Evolutionary conservation across 30 jellyfish, hydroid and myxozoan species (phyloP).

Genomic region (Aurelia sp.): DNA sequence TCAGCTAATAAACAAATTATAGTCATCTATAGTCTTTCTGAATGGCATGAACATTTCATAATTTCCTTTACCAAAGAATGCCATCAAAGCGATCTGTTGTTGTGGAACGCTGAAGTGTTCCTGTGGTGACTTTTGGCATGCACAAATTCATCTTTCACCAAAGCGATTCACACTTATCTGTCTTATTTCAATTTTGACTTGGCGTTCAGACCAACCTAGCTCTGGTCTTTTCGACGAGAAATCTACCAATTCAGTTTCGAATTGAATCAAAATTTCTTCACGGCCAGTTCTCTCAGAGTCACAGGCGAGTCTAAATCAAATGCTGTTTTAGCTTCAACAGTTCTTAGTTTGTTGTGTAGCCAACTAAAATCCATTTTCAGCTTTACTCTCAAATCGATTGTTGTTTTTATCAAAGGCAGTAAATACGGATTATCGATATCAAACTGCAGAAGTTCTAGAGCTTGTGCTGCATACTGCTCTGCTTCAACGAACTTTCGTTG

Average conservation of each 20-base stretch:
- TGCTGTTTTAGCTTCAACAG: constrained; percentile 43
- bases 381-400: constrained; percentile 73
- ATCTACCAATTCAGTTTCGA: background rate
- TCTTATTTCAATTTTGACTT: too few relatives aligned
- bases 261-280: constrained; percentile 42
- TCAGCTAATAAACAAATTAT: too few relatives aligned
- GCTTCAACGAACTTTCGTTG: constrained; percentile 63
- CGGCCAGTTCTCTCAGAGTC: constrained; percentile 79
- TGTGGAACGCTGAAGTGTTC: too few relatives aligned
- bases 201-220: background rate
- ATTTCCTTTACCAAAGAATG: too few relatives aligned
- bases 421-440: constrained; percentile 64
- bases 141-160: too few relatives aligned
- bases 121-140: too few relatives aligned
- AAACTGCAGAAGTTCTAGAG: constrained; percentile 67
- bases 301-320: constrained; percentile 66
- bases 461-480: constrained; percentile 77
- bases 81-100: too few relatives aligned
- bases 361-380: constrained; percentile 53
- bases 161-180: too few relatives aligned
- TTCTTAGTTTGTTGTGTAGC: constrained; percentile 51
- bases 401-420: constrained; percentile 65
- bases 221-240: background rate
- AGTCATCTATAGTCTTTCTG: too few relatives aligned
- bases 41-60: too few relatives aligned